Percentiles rank a stretch among this genome's conserved stretches.
phyloP scores from a whole-genome alignment of 2,113 vertebrate genomes.

The Nibea albiflora region DNA sequence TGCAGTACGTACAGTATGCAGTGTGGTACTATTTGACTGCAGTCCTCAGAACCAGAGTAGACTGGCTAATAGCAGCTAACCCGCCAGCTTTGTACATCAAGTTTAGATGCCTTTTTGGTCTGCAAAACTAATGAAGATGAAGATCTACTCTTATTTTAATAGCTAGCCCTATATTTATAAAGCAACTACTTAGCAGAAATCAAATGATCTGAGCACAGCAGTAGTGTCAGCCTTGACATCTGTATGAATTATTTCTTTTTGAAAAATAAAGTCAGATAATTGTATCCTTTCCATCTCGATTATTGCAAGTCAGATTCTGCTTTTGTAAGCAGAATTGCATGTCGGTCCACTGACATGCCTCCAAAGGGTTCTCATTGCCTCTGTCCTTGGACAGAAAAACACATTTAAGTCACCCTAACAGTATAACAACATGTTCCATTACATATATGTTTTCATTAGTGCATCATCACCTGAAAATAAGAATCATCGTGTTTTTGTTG shows the following conservation, averaged over 20 bases:
- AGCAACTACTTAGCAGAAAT: neutral
- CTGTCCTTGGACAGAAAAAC: neutral
- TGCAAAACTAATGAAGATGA: neutral
- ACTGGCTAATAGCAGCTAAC: neutral
- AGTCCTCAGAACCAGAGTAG: neutral
- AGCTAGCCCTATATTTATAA: neutral
- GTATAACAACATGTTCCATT: no score
- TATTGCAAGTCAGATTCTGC: constrained; percentile 6
- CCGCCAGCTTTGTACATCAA: neutral
- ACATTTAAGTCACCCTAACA: neutral
- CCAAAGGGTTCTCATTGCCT: neutral
- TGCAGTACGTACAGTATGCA: neutral
- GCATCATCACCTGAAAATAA: no score
- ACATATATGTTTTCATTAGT: no score
- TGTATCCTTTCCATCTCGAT: constrained; percentile 26
- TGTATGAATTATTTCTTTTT: neutral
- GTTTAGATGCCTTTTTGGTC: neutral
- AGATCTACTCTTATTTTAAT: neutral
- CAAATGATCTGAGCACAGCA: constrained; percentile 19
- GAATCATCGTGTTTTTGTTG: no score
- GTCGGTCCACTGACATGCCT: neutral
- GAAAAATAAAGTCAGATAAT: constrained; percentile 7
- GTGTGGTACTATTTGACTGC: constrained; percentile 24
- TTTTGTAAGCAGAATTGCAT: constrained; percentile 15
- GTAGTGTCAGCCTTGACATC: neutral